Conservation (phyloP, 1,140 invertebrate genomes). For the Vanessa atalanta region DNA sequence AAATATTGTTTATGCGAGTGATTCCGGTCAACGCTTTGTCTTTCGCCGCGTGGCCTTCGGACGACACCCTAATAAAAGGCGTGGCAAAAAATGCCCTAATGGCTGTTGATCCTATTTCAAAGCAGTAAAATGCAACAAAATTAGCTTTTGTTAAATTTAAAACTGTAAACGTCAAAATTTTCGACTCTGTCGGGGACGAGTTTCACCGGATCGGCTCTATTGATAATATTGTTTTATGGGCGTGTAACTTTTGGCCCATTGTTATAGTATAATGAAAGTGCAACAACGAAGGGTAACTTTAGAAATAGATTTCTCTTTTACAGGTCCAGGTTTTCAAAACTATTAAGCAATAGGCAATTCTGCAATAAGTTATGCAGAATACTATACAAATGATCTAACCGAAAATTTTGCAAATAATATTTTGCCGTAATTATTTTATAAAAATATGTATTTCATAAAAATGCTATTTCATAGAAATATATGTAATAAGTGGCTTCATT, state of each 20-base stretch:
- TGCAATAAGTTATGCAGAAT: background rate
- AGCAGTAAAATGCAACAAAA: slow-evolving; percentile 80
- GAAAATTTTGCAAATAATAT: no score
- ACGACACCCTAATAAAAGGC: slow-evolving; percentile 79
- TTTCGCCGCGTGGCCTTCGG: slow-evolving; percentile 71
- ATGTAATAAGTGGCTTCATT: no score
- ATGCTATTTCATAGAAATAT: no score
- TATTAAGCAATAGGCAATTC: background rate
- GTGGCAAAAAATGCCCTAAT: slow-evolving; percentile 78
- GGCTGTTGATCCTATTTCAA: slow-evolving; percentile 77
- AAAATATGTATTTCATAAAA: no score
- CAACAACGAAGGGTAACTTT: slow-evolving; percentile 39
- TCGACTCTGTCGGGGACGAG: slow-evolving; percentile 47
- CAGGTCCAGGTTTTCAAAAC: background rate
- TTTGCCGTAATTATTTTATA: no score
- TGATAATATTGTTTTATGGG: slow-evolving; percentile 66
- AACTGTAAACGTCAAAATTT: slow-evolving; percentile 65
- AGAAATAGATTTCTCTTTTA: slow-evolving; percentile 5
- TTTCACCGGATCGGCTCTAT: slow-evolving; percentile 51
- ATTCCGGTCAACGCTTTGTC: slow-evolving; percentile 76
- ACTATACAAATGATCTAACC: no score
- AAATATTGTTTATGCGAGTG: slow-evolving; percentile 71
- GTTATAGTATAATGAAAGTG: slow-evolving; percentile 51
- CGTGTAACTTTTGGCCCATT: slow-evolving; percentile 55
- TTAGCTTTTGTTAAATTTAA: slow-evolving; percentile 77